phyloP scores from a whole-genome alignment of 1,140 invertebrate genomes.

The Drosophila pseudoananassae region DNA sequence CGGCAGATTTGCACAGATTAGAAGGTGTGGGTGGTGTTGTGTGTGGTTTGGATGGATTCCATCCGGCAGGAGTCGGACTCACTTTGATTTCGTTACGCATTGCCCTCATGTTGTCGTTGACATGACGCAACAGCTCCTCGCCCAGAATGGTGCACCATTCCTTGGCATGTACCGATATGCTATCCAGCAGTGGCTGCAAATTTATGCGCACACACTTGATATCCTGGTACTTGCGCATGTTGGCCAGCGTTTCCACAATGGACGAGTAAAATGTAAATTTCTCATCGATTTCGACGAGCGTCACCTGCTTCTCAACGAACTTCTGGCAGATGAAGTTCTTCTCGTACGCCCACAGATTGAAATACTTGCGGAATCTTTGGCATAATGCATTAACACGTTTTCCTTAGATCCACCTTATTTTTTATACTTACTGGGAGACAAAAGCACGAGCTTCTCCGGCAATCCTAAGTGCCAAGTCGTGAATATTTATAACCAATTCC shows the following conservation, averaged over 20 bases:
- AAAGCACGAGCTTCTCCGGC: conserved; percentile 52
- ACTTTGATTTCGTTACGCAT: conserved; percentile 86
- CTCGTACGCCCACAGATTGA: conserved; percentile 92
- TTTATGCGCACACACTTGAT: conserved; percentile 89
- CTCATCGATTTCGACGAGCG: conserved; percentile 91
- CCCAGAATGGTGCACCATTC: conserved; percentile 90
- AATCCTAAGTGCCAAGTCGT: conserved; percentile 54
- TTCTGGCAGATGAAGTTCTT: conserved; percentile 90
- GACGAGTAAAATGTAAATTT: conserved; percentile 93
- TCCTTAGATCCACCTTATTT: too few relatives aligned
- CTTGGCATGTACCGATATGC: conserved; percentile 87
- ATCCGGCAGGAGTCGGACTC: conserved; percentile 27
- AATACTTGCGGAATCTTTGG: conserved; percentile 82
- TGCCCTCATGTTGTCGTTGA: conserved; percentile 87
- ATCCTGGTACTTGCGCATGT: conserved; percentile 86
- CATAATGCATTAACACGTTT: neutral
- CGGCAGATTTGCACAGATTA: conserved; percentile 37
- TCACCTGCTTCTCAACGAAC: conserved; percentile 89
- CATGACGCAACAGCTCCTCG: conserved; percentile 86
- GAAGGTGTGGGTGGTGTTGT: neutral
- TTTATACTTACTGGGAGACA: conserved; percentile 57
- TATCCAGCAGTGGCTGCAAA: conserved; percentile 87
- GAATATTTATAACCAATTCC: conserved; percentile 59
- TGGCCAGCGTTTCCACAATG: conserved; percentile 89
- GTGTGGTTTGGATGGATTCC: conserved; percentile 1